Evolutionary conservation across 2,888 invertebrate genomes (phyloP), one percentile per base, ranked within the genome.

Genomic region (Dicyrtoma fusca): DNA sequence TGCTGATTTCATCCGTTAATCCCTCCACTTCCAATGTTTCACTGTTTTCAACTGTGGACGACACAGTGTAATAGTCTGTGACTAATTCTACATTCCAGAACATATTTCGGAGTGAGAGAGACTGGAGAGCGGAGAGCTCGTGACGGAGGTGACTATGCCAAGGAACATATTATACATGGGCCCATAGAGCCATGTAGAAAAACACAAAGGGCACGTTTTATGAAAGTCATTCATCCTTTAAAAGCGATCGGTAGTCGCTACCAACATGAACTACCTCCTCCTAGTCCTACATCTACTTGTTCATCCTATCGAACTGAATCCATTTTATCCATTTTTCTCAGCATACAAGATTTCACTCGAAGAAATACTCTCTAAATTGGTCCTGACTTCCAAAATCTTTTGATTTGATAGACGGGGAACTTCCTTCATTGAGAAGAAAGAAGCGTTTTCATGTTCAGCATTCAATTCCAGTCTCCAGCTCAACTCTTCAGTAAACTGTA

Each of bases 401-500:
- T 61, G 61, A 61, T 61, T 61, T 61, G 61, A 61, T 61, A 61
- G 61, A 61, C 61, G 61, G 34, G 34, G 61, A 61, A 61, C 34
- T 61, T 61, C 34, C 44, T 61, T 61, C 61, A 61, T 61, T 61
- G 61, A 44, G n/a, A 21, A 61, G 19, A 61, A 61, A 44, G 34
- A 61, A 61, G 34, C 42, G 42, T 34, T 61, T 61, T 61, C 59
- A 34, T 59, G 59, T 59, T 59, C 61, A 61, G 61, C 61, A 61
- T 61, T 61, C 61, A 61, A 61, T 61, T 44, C 61, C 34, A 61
- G 61, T 61, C 19, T 42, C 44, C 26, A 61, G 34, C 34, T 34
- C 61, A 44, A 17, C 55, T 34, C 10, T n/a, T n/a, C n/a, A n/a
- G n/a, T n/a, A n/a, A n/a, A n/a, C n/a, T 44, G 42, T 44, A 42